Evolutionary conservation across 2,797 vertebrate genomes (phyloP).

Genomic region (Australoheros facetus): DNA sequence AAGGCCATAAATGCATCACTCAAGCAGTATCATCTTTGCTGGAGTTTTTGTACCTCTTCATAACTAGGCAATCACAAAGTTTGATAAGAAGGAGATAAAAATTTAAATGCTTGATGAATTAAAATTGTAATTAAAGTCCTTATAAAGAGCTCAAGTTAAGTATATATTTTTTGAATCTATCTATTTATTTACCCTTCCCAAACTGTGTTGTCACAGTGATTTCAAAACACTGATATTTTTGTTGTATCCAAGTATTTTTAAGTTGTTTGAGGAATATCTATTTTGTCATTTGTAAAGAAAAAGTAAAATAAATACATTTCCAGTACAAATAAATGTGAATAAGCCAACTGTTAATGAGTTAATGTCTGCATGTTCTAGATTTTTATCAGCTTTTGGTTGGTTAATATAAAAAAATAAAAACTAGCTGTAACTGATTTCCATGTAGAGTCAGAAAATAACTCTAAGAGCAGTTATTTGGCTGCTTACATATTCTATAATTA

Average conservation of each 20-base stretch:
- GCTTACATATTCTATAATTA: no score
- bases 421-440: background rate
- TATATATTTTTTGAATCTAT: background rate
- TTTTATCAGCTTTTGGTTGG: background rate
- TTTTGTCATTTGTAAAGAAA: constrained; percentile 2
- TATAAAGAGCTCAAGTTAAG: background rate
- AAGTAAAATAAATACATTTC: no score
- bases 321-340: background rate
- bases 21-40: background rate
- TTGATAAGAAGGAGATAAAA: background rate
- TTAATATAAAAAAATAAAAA: background rate
- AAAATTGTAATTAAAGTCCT: background rate
- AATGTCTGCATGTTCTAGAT: background rate
- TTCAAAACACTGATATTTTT: background rate
- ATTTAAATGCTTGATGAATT: background rate
- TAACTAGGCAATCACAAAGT: background rate
- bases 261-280: background rate
- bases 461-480: no score
- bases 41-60: background rate
- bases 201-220: background rate
- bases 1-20: background rate
- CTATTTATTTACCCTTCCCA: constrained; percentile 26
- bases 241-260: background rate
- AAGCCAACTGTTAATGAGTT: background rate
- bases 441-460: no score